A percentile compares a stretch with the other conserved stretches of the same genome.
Evolutionary conservation across 2,113 vertebrate species (phyloP).

Genomic region (Platycercus adscitus): DNA sequence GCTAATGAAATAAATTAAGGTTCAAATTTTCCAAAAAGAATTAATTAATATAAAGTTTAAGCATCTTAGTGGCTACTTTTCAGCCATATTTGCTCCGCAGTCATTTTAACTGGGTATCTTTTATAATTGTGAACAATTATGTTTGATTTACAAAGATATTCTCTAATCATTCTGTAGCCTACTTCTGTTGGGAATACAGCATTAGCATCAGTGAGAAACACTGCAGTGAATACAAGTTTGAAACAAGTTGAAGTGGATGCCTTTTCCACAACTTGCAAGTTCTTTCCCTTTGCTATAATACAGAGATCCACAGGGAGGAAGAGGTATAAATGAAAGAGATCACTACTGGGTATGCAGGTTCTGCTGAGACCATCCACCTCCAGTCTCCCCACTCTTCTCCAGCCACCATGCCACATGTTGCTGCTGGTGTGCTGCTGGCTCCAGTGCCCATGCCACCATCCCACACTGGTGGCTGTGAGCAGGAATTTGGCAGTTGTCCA

Average conservation of each 20-base stretch:
- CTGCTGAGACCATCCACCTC: background rate
- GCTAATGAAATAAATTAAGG: background rate
- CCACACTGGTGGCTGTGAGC: background rate
- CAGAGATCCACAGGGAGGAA: background rate
- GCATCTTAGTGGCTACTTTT: background rate
- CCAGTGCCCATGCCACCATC: background rate
- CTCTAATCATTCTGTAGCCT: background rate
- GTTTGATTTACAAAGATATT: background rate
- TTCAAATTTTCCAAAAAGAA: background rate
- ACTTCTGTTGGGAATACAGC: background rate
- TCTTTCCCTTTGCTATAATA: slow-evolving; percentile 23
- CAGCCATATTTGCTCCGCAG: background rate
- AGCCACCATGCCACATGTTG: accelerated
- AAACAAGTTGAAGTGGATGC: background rate
- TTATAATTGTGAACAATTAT: background rate
- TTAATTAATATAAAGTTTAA: background rate
- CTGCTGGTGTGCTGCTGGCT: background rate
- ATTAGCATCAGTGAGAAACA: slow-evolving; percentile 16
- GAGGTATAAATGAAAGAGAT: background rate
- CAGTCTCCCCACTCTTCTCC: background rate
- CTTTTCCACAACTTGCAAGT: slow-evolving; percentile 37
- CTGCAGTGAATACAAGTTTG: background rate
- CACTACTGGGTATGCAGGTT: accelerated
- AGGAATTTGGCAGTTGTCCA: background rate
- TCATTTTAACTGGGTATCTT: background rate